Base-by-base conservation (phyloP, 2,888 invertebrate genomes). In the Orthosia gothica region DNA sequence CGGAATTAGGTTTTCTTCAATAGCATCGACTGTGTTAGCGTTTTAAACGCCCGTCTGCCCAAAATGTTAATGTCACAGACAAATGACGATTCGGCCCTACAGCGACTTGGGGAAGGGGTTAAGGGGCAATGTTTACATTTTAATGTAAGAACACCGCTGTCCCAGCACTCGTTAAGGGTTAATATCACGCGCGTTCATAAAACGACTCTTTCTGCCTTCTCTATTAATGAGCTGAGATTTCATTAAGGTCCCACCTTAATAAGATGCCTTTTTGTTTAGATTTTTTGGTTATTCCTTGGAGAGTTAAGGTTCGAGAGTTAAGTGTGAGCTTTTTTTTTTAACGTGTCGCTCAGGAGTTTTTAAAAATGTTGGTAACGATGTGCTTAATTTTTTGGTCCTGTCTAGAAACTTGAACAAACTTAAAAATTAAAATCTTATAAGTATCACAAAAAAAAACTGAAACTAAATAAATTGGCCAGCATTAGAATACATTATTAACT, bases 71-170 rank as follows among this genome's bases (percentile, higher is more conserved):
- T 93, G 93, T 92, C 91, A 90, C 92, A 94, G 93, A 93, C 93
- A 94, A 95, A 95, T 94, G 94, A 94, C 94, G 90, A 94, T 93
- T 92, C 92, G 89, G 91, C 91, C 91, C 91, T 91, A 82, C 91
- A 89, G 92, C 85, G 92, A 92, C 92, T 93, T 92, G 89, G 92
- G 89, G 90, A 92, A 94, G 93, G 93, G 94, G 95, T 93, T 93
- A 93, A 93, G 92, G 93, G 95, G 92, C 92, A 89, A 90, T 94
- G 95, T 95, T 96, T 95, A 95, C 94, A 94, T 94, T 95, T 95
- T 95, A 96, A 95, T 96, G 94, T 93, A 95, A 95, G 95, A 95
- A 94, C 92, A 91, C 89, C 70, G 87, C 69, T 86, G 87, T 88
- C 90, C 87, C 84, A 82, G 83, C 86, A 91, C 92, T 95, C 94